These are phyloP conservation scores for Crambe crambe DNA, from an alignment of 37 sponge, comb jelly and placozoan species.

Conservation along the genomic window DNA sequence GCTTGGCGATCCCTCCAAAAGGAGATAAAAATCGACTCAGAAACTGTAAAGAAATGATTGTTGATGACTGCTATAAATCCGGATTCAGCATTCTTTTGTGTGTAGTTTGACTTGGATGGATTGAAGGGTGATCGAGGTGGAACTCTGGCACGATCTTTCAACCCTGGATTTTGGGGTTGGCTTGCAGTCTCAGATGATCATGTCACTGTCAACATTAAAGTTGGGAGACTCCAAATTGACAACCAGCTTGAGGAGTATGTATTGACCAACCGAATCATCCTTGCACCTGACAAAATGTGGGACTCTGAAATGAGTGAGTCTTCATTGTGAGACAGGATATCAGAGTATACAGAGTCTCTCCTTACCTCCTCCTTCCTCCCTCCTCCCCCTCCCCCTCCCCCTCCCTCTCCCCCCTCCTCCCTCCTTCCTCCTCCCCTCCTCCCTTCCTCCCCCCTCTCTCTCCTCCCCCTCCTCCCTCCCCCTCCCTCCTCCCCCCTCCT, in stretches of 20 bases:
- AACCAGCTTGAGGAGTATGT: slow-evolving; percentile 6
- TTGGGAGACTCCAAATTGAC: slow-evolving; percentile 17
- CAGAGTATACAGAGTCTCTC: background rate
- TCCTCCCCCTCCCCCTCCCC: background rate
- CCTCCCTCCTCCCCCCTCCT: background rate
- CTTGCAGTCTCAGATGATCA: background rate
- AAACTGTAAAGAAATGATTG: slow-evolving; percentile 4
- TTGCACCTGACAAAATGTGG: slow-evolving; percentile 4
- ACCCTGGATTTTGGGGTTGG: slow-evolving; percentile 24
- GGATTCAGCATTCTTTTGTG: no score
- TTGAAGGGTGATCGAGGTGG: background rate
- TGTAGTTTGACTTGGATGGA: slow-evolving; percentile 5
- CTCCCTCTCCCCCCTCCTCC: background rate
- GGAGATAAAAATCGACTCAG: background rate
- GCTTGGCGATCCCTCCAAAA: slow-evolving; percentile 9
- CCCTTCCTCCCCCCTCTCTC: background rate
- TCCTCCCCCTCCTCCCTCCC: background rate
- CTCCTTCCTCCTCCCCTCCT: background rate
- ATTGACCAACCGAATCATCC: slow-evolving; percentile 15
- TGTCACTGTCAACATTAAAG: background rate
- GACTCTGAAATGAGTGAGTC: slow-evolving; percentile 4
- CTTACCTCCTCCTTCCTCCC: background rate
- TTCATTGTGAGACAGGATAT: background rate
- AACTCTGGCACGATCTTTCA: slow-evolving; percentile 7
- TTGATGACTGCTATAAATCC: no score